Evolutionary conservation across 2,113 vertebrate species (phyloP), one percentile per base, ranked within the genome.

Genomic region (Struthidea cinerea): DNA sequence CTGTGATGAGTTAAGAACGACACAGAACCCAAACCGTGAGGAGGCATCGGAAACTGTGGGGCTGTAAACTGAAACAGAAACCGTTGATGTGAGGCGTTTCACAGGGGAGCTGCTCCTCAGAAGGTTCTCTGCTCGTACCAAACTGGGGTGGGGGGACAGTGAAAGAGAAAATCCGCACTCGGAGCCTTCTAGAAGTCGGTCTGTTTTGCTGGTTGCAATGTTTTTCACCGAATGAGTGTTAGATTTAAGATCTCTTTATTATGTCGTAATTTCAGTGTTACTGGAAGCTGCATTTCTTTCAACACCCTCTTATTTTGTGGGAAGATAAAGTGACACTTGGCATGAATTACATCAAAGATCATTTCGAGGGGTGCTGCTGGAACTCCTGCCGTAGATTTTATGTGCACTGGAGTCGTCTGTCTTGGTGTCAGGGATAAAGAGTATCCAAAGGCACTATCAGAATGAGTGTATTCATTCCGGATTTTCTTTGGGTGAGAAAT

Each of bases 1-100:
- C 0, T 44, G 5, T 7, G 30, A 60, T 67, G 32, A 3, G 68
- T 86, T 83, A 13, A 69, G 85, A 89, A 57, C 91, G 76, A 2
- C 56, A 1, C 80, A 22, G 59, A 55, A 7, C 13, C 57, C 91
- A 82, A 78, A 94, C 87, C 93, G 7, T 89, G 37, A 3, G 87
- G 16, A 33, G 55, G 22, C n/a, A 35, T 74, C 2, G 3, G 95
- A 90, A 91, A n/a, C 55, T 2, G 27, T 7, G 87, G 28, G 82
- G 35, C 9, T 55, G 56, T 4, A 94, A 96, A 96, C 39, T 1
- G 92, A 96, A 96, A 96, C 30, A 94, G 94, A 96, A 95, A 93
- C 57, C 10, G 3, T 69, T 17, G 4, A 2, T 16, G 59, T 39
- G 8, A 63, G 84, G 21, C 35, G 4, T 53, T 61, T 85, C 71